Evolutionary conservation across 35 echinoderm and acorn worm species (phyloP).

Genomic region (Strongylocentrotus purpuratus): DNA sequence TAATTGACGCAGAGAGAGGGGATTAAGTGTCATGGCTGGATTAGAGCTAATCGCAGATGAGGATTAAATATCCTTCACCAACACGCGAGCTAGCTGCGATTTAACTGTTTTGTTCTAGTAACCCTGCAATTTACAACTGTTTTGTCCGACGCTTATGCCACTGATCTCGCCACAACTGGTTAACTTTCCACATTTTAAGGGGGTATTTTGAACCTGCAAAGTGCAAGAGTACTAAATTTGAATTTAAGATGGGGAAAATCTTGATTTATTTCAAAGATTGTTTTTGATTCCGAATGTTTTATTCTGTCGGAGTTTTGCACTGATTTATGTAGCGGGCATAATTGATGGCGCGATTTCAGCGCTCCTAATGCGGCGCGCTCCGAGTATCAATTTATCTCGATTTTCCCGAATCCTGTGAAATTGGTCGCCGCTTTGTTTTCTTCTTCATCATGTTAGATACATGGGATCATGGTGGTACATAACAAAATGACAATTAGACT

Average conservation of each 20-base stretch:
- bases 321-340: conserved; percentile 44
- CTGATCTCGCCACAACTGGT: conserved; percentile 19
- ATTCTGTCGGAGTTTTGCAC: neutral
- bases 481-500: conserved; percentile 34
- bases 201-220: conserved; percentile 35
- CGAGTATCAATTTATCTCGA: conserved; percentile 41
- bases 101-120: neutral
- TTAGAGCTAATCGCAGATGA: conserved; percentile 8
- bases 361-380: conserved; percentile 24
- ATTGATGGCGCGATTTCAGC: conserved; percentile 40
- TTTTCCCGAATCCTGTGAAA: conserved; percentile 45
- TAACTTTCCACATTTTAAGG: conserved; percentile 4
- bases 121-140: neutral
- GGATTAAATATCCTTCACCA: conserved; percentile 22
- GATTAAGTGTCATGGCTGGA: conserved; percentile 29
- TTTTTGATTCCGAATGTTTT: conserved; percentile 31
- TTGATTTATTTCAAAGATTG: conserved; percentile 47
- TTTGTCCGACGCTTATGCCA: neutral
- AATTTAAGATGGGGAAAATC: conserved; percentile 36
- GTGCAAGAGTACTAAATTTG: conserved; percentile 32
- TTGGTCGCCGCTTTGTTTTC: conserved; percentile 7
- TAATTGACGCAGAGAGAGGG: neutral
- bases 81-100: conserved; percentile 19
- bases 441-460: neutral
- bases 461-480: conserved; percentile 1